phyloP scores from a whole-genome alignment of 2,888 invertebrate species.

The Pachymerium ferrugineum region DNA sequence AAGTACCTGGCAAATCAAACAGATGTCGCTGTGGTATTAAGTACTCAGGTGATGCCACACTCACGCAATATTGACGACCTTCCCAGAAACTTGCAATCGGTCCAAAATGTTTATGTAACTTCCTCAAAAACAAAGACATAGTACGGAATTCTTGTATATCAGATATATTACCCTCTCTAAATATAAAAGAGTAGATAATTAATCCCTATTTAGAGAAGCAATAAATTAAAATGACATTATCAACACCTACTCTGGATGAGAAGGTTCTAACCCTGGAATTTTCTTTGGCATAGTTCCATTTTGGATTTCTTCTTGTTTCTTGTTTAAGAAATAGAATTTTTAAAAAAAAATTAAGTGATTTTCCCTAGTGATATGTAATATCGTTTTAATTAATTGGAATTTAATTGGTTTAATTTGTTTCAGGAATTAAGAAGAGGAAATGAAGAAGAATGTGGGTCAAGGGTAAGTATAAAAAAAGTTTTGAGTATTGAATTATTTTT shows the following conservation, averaged over 20 bases:
- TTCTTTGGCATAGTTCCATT: slow-evolving; percentile 1
- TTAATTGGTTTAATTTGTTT: not conserved
- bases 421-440: no score
- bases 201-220: not conserved
- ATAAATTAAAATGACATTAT: not conserved
- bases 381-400: not conserved
- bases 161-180: not conserved
- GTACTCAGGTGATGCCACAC: slow-evolving; percentile 46
- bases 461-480: not conserved
- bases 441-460: not conserved
- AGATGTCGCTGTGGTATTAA: slow-evolving; percentile 40
- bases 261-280: not conserved
- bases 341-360: not conserved
- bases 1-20: slow-evolving; percentile 11
- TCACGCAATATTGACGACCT: slow-evolving; percentile 45
- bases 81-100: slow-evolving; percentile 48
- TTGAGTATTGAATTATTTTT: no score
- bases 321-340: not conserved
- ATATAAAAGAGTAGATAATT: not conserved
- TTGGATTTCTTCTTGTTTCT: not conserved
- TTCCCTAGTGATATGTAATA: not conserved
- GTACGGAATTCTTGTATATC: not conserved
- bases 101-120: slow-evolving; percentile 46
- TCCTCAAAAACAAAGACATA: slow-evolving; percentile 42
- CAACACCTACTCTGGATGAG: slow-evolving; percentile 1